Evolutionary conservation across 2,888 invertebrate genomes (phyloP).

Genomic region (Orthonevra nobilis): DNA sequence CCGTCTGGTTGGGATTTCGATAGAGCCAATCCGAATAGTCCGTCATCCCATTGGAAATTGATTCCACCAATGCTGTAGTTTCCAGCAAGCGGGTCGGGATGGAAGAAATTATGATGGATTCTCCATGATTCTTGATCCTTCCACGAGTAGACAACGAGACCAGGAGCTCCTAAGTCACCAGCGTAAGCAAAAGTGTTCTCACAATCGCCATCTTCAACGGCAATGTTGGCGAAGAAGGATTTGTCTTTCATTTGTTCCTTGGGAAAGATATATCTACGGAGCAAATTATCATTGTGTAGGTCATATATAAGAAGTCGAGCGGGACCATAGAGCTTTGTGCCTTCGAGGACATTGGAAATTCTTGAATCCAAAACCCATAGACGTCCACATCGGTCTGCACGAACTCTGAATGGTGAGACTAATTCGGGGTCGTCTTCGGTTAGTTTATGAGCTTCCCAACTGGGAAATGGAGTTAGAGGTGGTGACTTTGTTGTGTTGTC

Average conservation of each 20-base stretch:
- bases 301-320: constrained; percentile 87
- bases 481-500: constrained; percentile 86
- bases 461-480: constrained; percentile 87
- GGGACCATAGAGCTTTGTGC: constrained; percentile 81
- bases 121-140: constrained; percentile 87
- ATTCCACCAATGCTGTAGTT: constrained; percentile 87
- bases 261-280: constrained; percentile 86
- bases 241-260: constrained; percentile 84
- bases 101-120: constrained; percentile 86
- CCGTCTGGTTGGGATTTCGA: constrained; percentile 84
- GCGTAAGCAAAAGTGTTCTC: constrained; percentile 87
- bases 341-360: constrained; percentile 83
- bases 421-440: constrained; percentile 83
- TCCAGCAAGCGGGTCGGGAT: constrained; percentile 86
- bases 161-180: constrained; percentile 86
- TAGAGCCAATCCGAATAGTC: constrained; percentile 87
- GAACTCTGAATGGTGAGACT: constrained; percentile 87
- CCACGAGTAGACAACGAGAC: constrained; percentile 89
- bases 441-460: constrained; percentile 88
- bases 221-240: constrained; percentile 88
- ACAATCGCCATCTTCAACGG: constrained; percentile 88
- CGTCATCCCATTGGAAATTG: constrained; percentile 88
- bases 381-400: constrained; percentile 88
- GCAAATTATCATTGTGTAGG: constrained; percentile 85
- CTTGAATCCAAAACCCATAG: constrained; percentile 91